Evolutionary conservation across 2,113 vertebrate species (phyloP).

Genomic region (Clinocottus analis): DNA sequence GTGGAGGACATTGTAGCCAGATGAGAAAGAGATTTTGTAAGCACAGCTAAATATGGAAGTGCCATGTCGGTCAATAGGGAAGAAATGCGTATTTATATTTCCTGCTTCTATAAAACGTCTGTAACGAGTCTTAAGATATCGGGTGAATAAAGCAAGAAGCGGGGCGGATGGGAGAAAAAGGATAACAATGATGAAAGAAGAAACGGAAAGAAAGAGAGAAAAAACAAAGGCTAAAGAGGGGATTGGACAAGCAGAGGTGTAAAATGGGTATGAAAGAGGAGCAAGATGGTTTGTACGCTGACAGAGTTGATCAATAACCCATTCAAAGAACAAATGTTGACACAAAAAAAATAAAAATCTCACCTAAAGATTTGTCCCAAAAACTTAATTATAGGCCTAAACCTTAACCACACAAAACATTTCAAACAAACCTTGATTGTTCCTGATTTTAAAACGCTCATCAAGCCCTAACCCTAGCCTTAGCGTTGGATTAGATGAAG

Average conservation of each 20-base stretch:
- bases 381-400: conserved; percentile 71
- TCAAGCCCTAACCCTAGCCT: conserved; percentile 51
- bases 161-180: conserved; percentile 30
- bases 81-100: conserved; percentile 75
- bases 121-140: conserved; percentile 13
- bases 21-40: conserved; percentile 71
- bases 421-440: conserved; percentile 73
- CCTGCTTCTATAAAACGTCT: conserved; percentile 69
- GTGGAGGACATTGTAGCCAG: conserved; percentile 61
- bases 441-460: conserved; percentile 63
- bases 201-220: conserved; percentile 33
- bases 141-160: conserved; percentile 39
- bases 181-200: conserved; percentile 22
- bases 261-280: conserved; percentile 40
- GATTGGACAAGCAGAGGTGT: conserved; percentile 45
- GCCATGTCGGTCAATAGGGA: conserved; percentile 52
- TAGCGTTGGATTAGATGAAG: conserved; percentile 56
- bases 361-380: conserved; percentile 65
- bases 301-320: conserved; percentile 67
- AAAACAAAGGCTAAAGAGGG: conserved; percentile 26
- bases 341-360: conserved; percentile 30
- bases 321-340: conserved; percentile 54
- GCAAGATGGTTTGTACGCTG: conserved; percentile 42
- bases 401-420: conserved; percentile 52
- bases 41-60: conserved; percentile 72